Evolutionary conservation across 2,113 vertebrate genomes (phyloP), one percentile per base, ranked within the genome.

Genomic region (Thermophis baileyi): DNA sequence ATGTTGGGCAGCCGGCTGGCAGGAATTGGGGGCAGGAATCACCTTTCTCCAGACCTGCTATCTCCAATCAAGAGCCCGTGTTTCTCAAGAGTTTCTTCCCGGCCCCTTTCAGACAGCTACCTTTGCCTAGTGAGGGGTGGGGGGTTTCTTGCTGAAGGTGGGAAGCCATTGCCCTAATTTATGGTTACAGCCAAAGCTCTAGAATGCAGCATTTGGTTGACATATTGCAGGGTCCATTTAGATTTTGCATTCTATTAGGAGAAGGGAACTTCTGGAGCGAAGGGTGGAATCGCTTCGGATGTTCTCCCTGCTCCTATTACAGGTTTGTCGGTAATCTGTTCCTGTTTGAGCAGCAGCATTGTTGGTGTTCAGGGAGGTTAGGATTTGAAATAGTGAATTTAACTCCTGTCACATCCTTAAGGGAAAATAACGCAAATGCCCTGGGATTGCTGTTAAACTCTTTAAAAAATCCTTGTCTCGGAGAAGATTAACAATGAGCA

Each of bases 241-340:
- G 96, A 63, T 93, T 97, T 94, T 94, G 91, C 94, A 95, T 96
- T 86, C 85, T 95, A 27, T 53, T 20, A 94, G 85, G 87, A 94
- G 90, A 49, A 30, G 89, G 4, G 40, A 93, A 85, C 93, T 87
- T 57, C 74, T 94, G 92, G 90, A 47, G 54, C 91, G 87, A 87
- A 93, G 14, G 87, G 55, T 0, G 0, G 89, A 86, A 86, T 91
- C 81, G 24, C 24, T 35, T 0, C 81, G 20, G 11, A 50, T 49
- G 4, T 85, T 92, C 93, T 35, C 24, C 50, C n/a, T 5, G 3
- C 55, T 47, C 12, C 50, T 54, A 20, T 0, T 0, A 35, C 57
- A 22, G 1, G 4, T 90, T 92, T n/a, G 0, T 57, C 93, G 55
- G 27, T 88, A 0, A 63, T 63, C 57, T 53, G 7, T 44, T 0